Evolutionary conservation across 2,888 invertebrate genomes (phyloP).

Genomic region (Luperina nickerlii): DNA sequence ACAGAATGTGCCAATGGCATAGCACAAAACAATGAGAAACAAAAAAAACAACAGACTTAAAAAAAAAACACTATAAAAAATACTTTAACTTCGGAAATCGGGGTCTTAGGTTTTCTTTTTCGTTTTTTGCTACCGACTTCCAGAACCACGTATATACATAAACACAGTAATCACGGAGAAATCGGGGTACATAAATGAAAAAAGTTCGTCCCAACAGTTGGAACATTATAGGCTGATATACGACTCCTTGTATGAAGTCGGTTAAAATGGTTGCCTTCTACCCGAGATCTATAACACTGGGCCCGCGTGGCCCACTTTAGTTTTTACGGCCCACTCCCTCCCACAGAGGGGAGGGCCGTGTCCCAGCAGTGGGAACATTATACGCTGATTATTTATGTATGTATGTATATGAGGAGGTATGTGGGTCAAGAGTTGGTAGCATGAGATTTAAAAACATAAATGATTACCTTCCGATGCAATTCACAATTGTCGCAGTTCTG

Average conservation of each 20-base stretch:
- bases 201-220: too few relatives aligned
- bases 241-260: neutral
- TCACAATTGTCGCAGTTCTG: constrained; percentile 82
- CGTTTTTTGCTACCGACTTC: neutral
- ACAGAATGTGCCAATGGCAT: neutral
- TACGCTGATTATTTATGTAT: too few relatives aligned
- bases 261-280: neutral
- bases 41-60: neutral
- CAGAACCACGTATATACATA: neutral
- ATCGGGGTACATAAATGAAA: neutral
- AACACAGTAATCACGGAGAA: neutral
- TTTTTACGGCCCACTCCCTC: too few relatives aligned
- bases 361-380: too few relatives aligned
- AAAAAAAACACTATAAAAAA: neutral
- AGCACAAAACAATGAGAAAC: neutral
- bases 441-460: neutral
- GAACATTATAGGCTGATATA: too few relatives aligned
- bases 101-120: too few relatives aligned
- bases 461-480: constrained; percentile 79
- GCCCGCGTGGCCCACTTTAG: too few relatives aligned
- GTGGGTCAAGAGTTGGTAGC: neutral
- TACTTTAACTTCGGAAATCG: neutral
- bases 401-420: neutral
- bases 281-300: neutral
- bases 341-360: too few relatives aligned